Evolutionary conservation across 2,888 invertebrate genomes (phyloP).

Genomic region (Aphidoletes aphidimyza): DNA sequence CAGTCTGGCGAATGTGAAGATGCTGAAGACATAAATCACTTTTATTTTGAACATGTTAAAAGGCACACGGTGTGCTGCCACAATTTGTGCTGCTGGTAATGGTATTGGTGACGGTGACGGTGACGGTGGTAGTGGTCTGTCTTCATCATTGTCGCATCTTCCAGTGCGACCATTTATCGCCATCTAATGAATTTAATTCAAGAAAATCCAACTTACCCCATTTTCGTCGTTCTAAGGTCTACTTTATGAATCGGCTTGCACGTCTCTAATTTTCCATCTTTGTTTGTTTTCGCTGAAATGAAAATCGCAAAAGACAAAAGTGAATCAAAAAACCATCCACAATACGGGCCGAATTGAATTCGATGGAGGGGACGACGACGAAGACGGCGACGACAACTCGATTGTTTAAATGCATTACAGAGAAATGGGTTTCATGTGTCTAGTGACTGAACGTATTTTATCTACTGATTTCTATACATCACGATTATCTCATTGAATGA

Average conservation of each 20-base stretch:
- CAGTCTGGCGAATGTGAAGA: not conserved
- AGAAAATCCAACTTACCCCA: constrained; percentile 73
- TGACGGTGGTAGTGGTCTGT: not conserved
- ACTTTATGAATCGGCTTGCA: constrained; percentile 96
- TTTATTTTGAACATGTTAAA: not conserved
- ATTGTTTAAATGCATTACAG: not conserved
- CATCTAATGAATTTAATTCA: constrained; percentile 54
- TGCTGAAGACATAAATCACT: constrained; percentile 8
- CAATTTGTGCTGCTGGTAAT: not conserved
- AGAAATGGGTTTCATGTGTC: not conserved
- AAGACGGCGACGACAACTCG: not conserved
- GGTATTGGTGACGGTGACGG: not conserved
- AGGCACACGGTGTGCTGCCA: not conserved
- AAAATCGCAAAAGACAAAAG: constrained; percentile 57
- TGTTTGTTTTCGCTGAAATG: constrained; percentile 85
- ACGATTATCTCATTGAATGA: not conserved
- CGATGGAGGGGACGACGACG: too few species aligned
- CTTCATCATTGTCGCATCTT: too few species aligned
- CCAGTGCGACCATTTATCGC: not conserved
- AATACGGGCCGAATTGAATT: too few species aligned
- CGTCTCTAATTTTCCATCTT: constrained; percentile 91
- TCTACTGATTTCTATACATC: too few species aligned
- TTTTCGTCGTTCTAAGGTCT: constrained; percentile 91
- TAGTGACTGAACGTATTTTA: not conserved
- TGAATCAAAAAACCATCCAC: not conserved